Evolutionary conservation across 2,113 vertebrate genomes (phyloP), one percentile per base, ranked within the genome.

Genomic region (Emberiza fucata): DNA sequence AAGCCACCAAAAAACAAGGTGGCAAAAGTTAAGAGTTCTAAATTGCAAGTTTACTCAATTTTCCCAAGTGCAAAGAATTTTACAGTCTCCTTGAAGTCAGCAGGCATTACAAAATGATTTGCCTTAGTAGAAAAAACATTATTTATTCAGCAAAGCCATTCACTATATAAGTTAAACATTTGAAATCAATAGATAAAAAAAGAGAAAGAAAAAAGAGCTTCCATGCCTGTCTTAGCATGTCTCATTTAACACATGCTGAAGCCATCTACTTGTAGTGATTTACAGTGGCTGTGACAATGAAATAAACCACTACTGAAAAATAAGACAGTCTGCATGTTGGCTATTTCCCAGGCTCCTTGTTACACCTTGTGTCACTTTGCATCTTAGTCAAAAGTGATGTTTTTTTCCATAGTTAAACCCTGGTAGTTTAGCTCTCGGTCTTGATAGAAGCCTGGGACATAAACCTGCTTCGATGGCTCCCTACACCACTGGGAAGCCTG

Each of bases 1-100:
- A 23, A 27, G 11, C 7, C 5, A 37, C 8, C 11, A 13, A 10
- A 3, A 71, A 87, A 57, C 0, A 3, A 68, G 22, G 1, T 6
- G 3, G n/a, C 1, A 5, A 44, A 80, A 70, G 1, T 61, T 40
- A 54, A 40, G 29, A 66, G 19, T 47, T 71, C 31, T 51, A 61
- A 60, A 72, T 64, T 65, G 25, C 9, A 50, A 45, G 27, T 69
- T 61, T 33, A 77, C 17, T 68, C 80, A 9, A 40, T 82, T 77
- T 88, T 73, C 16, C n/a, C 13, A 92, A 59, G 25, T 42, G 28
- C 15, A 66, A 81, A 75, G 51, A 63, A 69, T 47, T 79, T 75
- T 51, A 64, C 19, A 47, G 42, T 47, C 33, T 63, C 42, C 27
- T 23, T 82, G 21, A 90, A 48, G 33, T 68, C 47, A 88, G 14